Evolutionary conservation across 2,113 vertebrate genomes (phyloP).

Genomic region (Geococcyx californianus): DNA sequence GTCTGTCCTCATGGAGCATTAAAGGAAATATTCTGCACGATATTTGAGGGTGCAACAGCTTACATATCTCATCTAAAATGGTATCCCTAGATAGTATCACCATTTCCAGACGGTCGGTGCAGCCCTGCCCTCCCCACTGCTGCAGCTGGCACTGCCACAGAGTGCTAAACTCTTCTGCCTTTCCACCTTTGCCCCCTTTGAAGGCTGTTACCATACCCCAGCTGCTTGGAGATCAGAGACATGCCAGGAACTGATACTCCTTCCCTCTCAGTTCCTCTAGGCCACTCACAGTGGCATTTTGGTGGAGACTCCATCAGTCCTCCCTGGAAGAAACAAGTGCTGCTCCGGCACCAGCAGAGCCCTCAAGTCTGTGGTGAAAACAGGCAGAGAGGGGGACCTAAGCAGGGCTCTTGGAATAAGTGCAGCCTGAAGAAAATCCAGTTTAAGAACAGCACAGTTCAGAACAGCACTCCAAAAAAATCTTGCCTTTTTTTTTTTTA

Average conservation of each 20-base stretch:
- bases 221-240: background rate
- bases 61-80: background rate
- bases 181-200: background rate
- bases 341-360: background rate
- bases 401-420: background rate
- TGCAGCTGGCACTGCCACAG: background rate
- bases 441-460: background rate
- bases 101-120: background rate
- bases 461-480: background rate
- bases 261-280: background rate
- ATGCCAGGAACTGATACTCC: background rate
- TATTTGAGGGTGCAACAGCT: background rate
- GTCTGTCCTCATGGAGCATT: background rate
- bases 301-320: fast-evolving
- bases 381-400: fast-evolving
- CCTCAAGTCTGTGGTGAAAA: background rate
- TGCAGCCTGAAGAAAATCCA: background rate
- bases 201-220: background rate
- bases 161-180: background rate
- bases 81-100: background rate
- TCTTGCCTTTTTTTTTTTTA: background rate
- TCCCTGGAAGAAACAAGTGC: background rate
- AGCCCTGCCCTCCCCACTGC: background rate
- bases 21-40: background rate
- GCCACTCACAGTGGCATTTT: background rate